These are phyloP conservation scores for Ecliptopera silaceata DNA, from an alignment of 2,888 invertebrate species.

Conservation along the genomic window DNA sequence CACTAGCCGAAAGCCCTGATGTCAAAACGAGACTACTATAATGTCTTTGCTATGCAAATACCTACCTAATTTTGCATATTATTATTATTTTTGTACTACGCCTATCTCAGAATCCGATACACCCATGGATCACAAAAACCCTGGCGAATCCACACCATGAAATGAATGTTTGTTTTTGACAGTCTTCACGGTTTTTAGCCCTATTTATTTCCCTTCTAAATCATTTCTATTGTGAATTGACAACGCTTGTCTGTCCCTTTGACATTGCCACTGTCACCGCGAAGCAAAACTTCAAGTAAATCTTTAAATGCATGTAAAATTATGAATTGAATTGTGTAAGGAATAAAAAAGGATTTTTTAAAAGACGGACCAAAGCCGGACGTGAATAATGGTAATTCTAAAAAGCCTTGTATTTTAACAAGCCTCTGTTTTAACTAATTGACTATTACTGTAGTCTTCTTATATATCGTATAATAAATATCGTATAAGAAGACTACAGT, in stretches of 20 bases:
- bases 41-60: not conserved
- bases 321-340: not conserved
- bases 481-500: too few species aligned
- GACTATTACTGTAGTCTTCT: too few species aligned
- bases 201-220: constrained; percentile 78
- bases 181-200: constrained; percentile 74
- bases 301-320: constrained; percentile 21
- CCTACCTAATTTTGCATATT: not conserved
- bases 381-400: not conserved
- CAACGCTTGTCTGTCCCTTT: constrained; percentile 65
- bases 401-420: too few species aligned
- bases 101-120: constrained; percentile 21
- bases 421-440: too few species aligned
- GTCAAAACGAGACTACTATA: too few species aligned
- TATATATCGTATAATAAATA: too few species aligned
- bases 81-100: constrained; percentile 16
- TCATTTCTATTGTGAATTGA: constrained; percentile 74
- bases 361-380: constrained; percentile 13
- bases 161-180: constrained; percentile 77
- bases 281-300: constrained; percentile 28
- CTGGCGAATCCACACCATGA: constrained; percentile 65
- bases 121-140: constrained; percentile 66
- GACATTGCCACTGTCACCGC: constrained; percentile 52
- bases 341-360: not conserved
- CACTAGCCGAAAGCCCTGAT: too few species aligned